Conservation (phyloP, 2,797 vertebrate genomes). For the Sphaeramia orbicularis region DNA sequence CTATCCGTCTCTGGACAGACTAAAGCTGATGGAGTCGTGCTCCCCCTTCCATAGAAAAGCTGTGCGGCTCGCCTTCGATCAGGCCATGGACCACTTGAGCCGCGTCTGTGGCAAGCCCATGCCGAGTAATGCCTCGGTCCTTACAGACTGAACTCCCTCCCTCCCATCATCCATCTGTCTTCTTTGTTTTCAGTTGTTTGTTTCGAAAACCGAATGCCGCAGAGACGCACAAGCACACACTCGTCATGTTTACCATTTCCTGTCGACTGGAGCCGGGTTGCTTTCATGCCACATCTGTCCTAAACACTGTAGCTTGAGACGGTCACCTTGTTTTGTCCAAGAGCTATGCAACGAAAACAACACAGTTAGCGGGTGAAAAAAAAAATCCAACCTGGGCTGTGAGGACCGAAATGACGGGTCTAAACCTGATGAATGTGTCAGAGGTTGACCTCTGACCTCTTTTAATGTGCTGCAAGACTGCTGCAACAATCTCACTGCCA, state of each 20-base stretch:
- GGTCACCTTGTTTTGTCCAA: slow-evolving; percentile 62
- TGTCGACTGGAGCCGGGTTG: slow-evolving; percentile 60
- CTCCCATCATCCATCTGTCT: slow-evolving; percentile 21
- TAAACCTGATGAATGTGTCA: slow-evolving; percentile 88
- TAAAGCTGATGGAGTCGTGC: slow-evolving; percentile 94
- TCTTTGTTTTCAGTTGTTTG: slow-evolving; percentile 31
- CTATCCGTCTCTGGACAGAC: slow-evolving; percentile 89
- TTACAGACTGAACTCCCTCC: slow-evolving; percentile 81
- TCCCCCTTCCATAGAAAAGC: slow-evolving; percentile 91
- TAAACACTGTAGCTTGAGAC: slow-evolving; percentile 71
- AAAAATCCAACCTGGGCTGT: slow-evolving; percentile 31
- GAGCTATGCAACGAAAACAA: slow-evolving; percentile 78
- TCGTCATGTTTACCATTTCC: slow-evolving; percentile 58
- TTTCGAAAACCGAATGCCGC: slow-evolving; percentile 24
- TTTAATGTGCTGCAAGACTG: slow-evolving; percentile 83
- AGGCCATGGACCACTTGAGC: slow-evolving; percentile 91
- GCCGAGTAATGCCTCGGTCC: slow-evolving; percentile 77
- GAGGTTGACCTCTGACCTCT: slow-evolving; percentile 74
- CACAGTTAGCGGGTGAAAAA: slow-evolving; percentile 57
- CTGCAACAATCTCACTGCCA: slow-evolving; percentile 77
- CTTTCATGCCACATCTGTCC: slow-evolving; percentile 9
- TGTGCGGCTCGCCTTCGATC: slow-evolving; percentile 91
- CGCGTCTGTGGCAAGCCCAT: slow-evolving; percentile 83
- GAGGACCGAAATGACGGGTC: slow-evolving; percentile 61
- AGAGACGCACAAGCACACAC: slow-evolving; percentile 25